Evolutionary conservation across 2,113 vertebrate genomes (phyloP), one percentile per base, ranked within the genome.

Genomic region (Uropsilus gracilis): DNA sequence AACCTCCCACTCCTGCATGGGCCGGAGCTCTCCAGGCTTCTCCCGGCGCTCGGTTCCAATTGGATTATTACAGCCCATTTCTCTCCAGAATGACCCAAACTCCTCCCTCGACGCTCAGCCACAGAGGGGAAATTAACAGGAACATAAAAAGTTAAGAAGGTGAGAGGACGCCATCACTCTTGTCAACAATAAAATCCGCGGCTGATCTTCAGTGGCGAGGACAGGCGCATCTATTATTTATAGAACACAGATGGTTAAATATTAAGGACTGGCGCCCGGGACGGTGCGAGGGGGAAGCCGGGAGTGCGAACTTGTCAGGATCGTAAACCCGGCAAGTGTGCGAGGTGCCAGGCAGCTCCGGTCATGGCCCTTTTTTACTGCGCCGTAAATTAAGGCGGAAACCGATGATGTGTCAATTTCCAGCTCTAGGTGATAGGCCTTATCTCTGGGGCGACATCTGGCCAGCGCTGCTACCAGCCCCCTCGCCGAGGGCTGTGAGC

Each of bases 221-320:
- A 98, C 89, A 96, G 96, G 91, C 59, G 39, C 2, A 77, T 98
- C 94, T 96, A 98, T 98, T 98, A 98, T 98, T 98, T 96, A 98
- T 87, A 94, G 97, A 97, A 97, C 68, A 96, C 86, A 68, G 97
- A 97, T 97, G 63, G 90, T 98, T 97, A 98, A 98, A 98, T 97
- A 98, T 97, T 94, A 98, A 98, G 97, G 95, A 97, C 97, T 98
- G 89, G 95, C 98, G 97, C 96, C 97, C 95, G 92, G 97, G 98
- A 98, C 94, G 95, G 90, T 78, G 93, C 5, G 8, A 98, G 97
- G 97, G 97, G 94, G 98, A 98, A 98, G 86, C 75, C 90, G 95
- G 86, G 82, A 97, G 95, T 22, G 63, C 94, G 92, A 97, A 95
- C 96, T 95, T 97, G 94, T 96, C 96, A 97, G 94, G 96, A 94